Evolutionary conservation across 92 coral and sea anemone species (phyloP).

Genomic region (Paramuricea clavata): DNA sequence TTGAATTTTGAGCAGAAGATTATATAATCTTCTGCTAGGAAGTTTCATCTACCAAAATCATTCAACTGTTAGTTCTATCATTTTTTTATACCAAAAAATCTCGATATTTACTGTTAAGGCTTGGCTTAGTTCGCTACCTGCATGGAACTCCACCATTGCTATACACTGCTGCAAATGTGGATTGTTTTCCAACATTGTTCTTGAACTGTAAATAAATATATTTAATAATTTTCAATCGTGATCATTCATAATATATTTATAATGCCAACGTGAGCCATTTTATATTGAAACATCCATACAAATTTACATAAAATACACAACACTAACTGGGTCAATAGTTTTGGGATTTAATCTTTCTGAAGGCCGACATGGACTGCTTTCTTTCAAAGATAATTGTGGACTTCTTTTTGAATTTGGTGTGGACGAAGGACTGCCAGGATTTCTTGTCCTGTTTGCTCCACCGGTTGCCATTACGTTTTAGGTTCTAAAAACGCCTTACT

Average conservation of each 20-base stretch:
- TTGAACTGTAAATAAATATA: slow-evolving; percentile 75
- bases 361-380: slow-evolving; percentile 68
- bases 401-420: neutral
- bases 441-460: neutral
- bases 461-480: neutral
- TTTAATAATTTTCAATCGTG: no score
- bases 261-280: neutral
- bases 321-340: slow-evolving; percentile 90
- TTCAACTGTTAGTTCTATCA: no score
- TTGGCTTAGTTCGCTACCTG: no score
- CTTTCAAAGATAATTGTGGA: neutral
- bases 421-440: neutral
- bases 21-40: no score
- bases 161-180: slow-evolving; percentile 94
- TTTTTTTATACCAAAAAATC: no score
- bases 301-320: no score
- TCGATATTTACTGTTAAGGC: no score
- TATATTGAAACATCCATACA: neutral
- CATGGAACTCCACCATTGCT: slow-evolving; percentile 97
- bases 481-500: neutral
- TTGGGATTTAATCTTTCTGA: slow-evolving; percentile 94
- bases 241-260: no score
- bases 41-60: no score
- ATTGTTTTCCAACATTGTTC: slow-evolving; percentile 82
- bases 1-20: no score